Base-by-base conservation (phyloP, 2,797 vertebrate species). In the Cichlasoma orientale region DNA sequence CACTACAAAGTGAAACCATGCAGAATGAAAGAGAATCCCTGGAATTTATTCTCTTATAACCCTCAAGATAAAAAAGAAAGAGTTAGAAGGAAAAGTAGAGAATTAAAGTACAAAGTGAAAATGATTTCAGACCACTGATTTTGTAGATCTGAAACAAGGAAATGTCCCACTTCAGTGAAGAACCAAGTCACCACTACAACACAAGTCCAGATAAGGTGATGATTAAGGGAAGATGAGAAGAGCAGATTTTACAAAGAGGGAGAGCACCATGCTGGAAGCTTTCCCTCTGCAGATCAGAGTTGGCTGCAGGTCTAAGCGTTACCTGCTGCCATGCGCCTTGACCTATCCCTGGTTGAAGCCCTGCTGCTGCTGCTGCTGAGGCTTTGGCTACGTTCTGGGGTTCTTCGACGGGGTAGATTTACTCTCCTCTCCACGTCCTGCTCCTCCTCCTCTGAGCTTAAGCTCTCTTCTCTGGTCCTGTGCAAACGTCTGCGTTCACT, bases 381-480 rank as follows among this genome's bases (percentile, higher is more conserved):
- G 86, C 92, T 94, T 73, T 92, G 92, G 88, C 88, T 94, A 76
- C 78, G 92, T 78, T 78, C 91, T 3, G 86, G 73, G 14, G 63
- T 72, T 82, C 90, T 91, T 82, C 74, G 86, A 14, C 18, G 72
- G 47, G 80, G 84, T 56, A 56, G 82, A 83, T 90, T 89, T 50
- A 50, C 82, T 74, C 88, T 92, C 76, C 84, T 85, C 82, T 88
- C 89, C 82, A 21, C 87, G 73, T 88, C 72, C 82, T 83, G 77
- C 84, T 91, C 89, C 78, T 90, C 89, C 78, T 90, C 94, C 72
- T 94, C 94, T 16, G 92, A 90, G 86, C 90, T 92, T 63, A 86
- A 86, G 72, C 87, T 76, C 80, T 93, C 86, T 56, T 90, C 83
- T 36, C 75, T 75, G 41, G 89, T 80, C 53, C 33, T 82, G 66